Base-by-base conservation (phyloP, 92 coral and sea anemone genomes). In the Isaurus tuberculatus region DNA sequence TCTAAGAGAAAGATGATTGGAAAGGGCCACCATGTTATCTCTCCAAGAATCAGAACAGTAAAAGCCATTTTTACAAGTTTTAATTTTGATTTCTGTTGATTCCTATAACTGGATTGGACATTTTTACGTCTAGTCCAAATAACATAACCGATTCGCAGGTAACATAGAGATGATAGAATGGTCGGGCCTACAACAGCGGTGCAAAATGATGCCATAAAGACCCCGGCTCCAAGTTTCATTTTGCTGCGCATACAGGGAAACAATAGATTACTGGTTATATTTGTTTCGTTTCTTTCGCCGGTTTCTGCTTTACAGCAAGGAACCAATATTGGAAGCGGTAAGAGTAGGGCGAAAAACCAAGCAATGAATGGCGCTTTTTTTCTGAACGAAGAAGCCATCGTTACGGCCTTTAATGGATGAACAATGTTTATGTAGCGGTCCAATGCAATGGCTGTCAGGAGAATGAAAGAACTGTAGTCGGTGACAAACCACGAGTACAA, bases 351-450 rank as follows among this genome's bases (percentile, higher is more conserved):
- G 8, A 72, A 15, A 72, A 46, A 44, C 81, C 81, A 75, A 58
- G 81, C 81, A 32, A 55, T 30, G 55, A 55, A 75, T 3, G 81
- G 81, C 25, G 69, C 81, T 75, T 48, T 33, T 51, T 75, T 57
- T 57, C 67, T 55, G 22, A 75, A 57, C 22, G 8, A 55, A 5
- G 3, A 20, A 8, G 81, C 31, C 5, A 28, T 53, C 42, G 48
- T 22, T 46, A 75, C 32, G 5, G 51, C 81, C 33, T 75, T 55
- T 15, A 75, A 53, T 19, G 81, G 81, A 57, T 75, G 67, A 19
- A 75, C 81, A 75, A 75, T 75, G 67, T 75, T 75, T 57, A 4
- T n/a, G 31, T 57, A 55, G 63, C 81, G 81, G 20, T 75, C 81
- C 68, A 27, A 31, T 30, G 69, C 81, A 10, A 75, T 75, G 15